phyloP scores from a whole-genome alignment of 2,113 vertebrate species.

The Microcebus lehilahytsara region DNA sequence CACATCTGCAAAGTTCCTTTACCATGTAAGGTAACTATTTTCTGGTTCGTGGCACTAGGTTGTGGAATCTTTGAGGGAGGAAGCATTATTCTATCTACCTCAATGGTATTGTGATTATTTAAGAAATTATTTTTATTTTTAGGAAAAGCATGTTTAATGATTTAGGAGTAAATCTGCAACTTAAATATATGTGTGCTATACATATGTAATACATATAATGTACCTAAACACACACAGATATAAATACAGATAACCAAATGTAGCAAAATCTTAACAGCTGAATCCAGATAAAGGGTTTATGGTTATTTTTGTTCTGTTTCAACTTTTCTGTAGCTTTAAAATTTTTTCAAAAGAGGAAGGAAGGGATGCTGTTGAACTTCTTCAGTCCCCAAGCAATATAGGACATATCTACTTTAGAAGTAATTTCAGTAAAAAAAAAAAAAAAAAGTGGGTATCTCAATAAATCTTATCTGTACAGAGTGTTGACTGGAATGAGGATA shows the following conservation, averaged over 20 bases:
- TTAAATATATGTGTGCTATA: neutral
- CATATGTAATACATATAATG: neutral
- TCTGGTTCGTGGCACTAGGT: neutral
- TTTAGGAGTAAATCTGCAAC: neutral
- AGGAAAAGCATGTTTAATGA: neutral
- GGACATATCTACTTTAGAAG: neutral
- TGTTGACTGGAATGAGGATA: neutral
- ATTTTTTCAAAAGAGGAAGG: neutral
- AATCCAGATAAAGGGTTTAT: neutral
- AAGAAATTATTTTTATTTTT: conserved; percentile 19
- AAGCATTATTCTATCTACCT: neutral
- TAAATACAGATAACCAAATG: neutral
- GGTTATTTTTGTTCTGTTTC: neutral
- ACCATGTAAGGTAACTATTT: neutral
- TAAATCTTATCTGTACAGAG: neutral
- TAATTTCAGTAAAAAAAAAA: neutral
- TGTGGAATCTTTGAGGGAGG: neutral
- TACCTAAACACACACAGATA: neutral
- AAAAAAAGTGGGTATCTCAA: neutral
- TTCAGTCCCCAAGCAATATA: neutral
- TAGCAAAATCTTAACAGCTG: neutral
- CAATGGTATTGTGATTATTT: neutral
- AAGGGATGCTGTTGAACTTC: fast-evolving
- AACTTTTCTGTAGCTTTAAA: neutral
- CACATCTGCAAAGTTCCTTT: neutral